Evolutionary conservation across 1,140 invertebrate species (phyloP).

Genomic region (Bombus waltoni): DNA sequence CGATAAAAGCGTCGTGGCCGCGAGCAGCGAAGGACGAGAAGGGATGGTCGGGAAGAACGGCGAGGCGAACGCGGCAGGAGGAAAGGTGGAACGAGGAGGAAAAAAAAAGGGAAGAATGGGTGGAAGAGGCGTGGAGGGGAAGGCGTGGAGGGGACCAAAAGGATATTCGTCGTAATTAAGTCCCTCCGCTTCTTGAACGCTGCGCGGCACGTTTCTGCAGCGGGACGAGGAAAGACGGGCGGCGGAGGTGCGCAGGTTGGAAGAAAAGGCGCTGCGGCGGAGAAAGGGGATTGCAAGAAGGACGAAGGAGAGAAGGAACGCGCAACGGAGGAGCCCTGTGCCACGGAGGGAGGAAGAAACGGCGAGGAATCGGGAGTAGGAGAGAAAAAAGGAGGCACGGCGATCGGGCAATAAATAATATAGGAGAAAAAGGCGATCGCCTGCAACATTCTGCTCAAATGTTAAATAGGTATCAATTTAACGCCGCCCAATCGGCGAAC

Average conservation of each 20-base stretch:
- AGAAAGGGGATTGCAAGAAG: constrained; percentile 3
- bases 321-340: constrained; percentile 32
- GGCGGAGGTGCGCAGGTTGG: constrained; percentile 40
- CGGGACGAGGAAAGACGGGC: constrained; percentile 28
- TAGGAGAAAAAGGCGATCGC: constrained; percentile 77
- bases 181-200: constrained; percentile 74
- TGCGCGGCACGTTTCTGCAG: constrained; percentile 44
- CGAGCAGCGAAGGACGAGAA: neutral
- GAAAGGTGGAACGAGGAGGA: neutral
- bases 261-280: constrained; percentile 19
- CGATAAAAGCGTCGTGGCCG: constrained; percentile 17
- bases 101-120: neutral
- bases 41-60: constrained; percentile 7
- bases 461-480: constrained; percentile 82
- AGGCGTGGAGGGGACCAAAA: constrained; percentile 44
- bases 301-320: constrained; percentile 54
- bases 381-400: constrained; percentile 71
- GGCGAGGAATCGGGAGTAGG: constrained; percentile 21
- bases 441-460: constrained; percentile 80
- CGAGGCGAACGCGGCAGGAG: constrained; percentile 31
- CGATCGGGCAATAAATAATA: constrained; percentile 80
- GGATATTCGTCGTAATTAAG: constrained; percentile 80
- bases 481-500: constrained; percentile 70
- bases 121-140: constrained; percentile 21
- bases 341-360: constrained; percentile 12